phyloP scores from a whole-genome alignment of 1,140 invertebrate species.

The Calliopsis andreniformis region DNA sequence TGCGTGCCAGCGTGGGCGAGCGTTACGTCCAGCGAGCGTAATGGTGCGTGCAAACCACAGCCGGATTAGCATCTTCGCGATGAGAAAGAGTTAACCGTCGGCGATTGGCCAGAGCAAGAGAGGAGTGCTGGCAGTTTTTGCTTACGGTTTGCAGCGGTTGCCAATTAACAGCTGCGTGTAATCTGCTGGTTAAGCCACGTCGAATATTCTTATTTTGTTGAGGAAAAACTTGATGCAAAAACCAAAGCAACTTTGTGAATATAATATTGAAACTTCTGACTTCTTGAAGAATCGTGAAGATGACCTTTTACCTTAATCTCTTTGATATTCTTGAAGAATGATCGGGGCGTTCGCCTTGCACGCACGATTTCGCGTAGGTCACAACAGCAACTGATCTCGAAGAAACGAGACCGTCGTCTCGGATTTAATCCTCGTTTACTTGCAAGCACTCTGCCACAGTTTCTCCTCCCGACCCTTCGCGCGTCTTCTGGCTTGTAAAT shows the following conservation, averaged over 20 bases:
- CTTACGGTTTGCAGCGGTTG: constrained; percentile 3
- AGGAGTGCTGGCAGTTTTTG: neutral
- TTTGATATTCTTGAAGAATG: constrained; percentile 32
- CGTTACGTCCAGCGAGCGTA: constrained; percentile 35
- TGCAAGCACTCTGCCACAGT: constrained; percentile 45
- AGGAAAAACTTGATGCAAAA: neutral
- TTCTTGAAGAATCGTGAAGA: too few relatives aligned
- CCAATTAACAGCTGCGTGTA: constrained; percentile 30
- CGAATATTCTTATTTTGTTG: neutral
- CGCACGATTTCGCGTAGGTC: constrained; percentile 68
- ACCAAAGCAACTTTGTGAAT: too few relatives aligned
- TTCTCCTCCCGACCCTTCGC: constrained; percentile 32
- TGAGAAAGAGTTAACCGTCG: neutral
- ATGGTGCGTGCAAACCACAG: constrained; percentile 49
- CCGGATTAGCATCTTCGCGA: constrained; percentile 34
- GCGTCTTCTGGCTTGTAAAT: constrained; percentile 35
- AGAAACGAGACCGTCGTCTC: constrained; percentile 64
- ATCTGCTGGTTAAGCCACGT: constrained; percentile 37
- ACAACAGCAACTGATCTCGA: constrained; percentile 62
- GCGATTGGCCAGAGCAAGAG: neutral
- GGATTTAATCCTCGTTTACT: constrained; percentile 75
- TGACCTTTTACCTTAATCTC: too few relatives aligned
- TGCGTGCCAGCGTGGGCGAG: constrained; percentile 16
- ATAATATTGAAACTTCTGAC: too few relatives aligned
- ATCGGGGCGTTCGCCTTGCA: constrained; percentile 55